phyloP scores from a whole-genome alignment of 92 coral and sea anemone genomes.

The Siderastrea siderea region DNA sequence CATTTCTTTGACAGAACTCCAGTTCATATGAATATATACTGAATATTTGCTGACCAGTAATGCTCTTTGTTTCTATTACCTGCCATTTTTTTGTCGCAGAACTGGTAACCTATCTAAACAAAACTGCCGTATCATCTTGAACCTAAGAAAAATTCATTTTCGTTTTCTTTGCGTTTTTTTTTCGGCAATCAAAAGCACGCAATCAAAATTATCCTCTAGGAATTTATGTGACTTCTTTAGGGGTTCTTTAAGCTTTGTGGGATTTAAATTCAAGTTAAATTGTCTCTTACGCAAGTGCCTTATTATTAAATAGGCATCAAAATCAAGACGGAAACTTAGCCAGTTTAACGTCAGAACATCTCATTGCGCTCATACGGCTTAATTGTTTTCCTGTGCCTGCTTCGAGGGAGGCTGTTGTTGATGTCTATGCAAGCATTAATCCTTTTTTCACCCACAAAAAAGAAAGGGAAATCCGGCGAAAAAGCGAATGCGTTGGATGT shows the following conservation, averaged over 20 bases:
- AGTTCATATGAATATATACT: slow-evolving; percentile 3
- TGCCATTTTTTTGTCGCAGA: slow-evolving; percentile 10
- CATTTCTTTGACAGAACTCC: background rate
- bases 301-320: slow-evolving; percentile 26
- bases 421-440: background rate
- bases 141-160: background rate
- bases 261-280: slow-evolving; percentile 26
- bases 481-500: background rate
- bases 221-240: background rate
- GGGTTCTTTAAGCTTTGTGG: background rate
- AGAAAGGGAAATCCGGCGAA: background rate
- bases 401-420: background rate
- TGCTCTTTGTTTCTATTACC: slow-evolving; percentile 21
- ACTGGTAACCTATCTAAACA: slow-evolving; percentile 8
- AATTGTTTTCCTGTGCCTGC: background rate
- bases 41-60: slow-evolving; percentile 17
- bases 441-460: background rate
- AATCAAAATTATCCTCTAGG: background rate
- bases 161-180: background rate
- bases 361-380: background rate
- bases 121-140: background rate
- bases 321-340: background rate
- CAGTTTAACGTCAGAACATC: slow-evolving; percentile 3
- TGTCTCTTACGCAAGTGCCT: slow-evolving; percentile 3
- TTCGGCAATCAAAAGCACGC: background rate